Conservation (phyloP, 2,888 invertebrate genomes). For the Tinea trinotella region DNA sequence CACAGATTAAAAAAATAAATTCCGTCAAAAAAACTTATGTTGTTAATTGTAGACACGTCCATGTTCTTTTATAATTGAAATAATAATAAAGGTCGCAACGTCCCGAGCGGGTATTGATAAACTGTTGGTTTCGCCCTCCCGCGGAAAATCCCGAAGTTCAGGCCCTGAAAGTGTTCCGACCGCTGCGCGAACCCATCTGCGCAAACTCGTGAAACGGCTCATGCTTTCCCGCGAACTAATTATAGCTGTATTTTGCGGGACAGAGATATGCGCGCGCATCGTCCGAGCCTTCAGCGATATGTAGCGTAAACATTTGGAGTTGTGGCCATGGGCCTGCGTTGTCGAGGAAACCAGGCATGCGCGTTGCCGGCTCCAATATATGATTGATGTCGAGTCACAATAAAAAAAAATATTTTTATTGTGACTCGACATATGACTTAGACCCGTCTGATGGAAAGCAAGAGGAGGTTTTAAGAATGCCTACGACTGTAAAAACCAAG, state of each 20-base stretch:
- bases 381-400: too few species aligned
- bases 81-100: not conserved
- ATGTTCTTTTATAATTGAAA: not conserved
- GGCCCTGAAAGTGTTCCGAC: not conserved
- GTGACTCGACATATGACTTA: too few species aligned
- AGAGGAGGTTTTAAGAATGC: too few species aligned
- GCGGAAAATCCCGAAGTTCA: conserved; percentile 4
- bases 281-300: not conserved
- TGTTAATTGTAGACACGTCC: conserved; percentile 1
- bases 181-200: conserved; percentile 11
- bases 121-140: not conserved
- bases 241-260: not conserved
- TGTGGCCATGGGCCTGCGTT: not conserved
- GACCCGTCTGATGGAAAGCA: too few species aligned
- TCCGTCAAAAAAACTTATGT: not conserved
- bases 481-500: too few species aligned
- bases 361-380: not conserved
- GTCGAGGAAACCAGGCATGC: not conserved
- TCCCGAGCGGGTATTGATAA: not conserved
- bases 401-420: too few species aligned
- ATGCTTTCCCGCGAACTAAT: not conserved
- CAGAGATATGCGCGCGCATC: not conserved
- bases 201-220: not conserved
- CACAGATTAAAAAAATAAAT: not conserved
- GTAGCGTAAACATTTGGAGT: not conserved